phyloP scores from a whole-genome alignment of 2,113 vertebrate genomes.

The Pluvianellus socialis region DNA sequence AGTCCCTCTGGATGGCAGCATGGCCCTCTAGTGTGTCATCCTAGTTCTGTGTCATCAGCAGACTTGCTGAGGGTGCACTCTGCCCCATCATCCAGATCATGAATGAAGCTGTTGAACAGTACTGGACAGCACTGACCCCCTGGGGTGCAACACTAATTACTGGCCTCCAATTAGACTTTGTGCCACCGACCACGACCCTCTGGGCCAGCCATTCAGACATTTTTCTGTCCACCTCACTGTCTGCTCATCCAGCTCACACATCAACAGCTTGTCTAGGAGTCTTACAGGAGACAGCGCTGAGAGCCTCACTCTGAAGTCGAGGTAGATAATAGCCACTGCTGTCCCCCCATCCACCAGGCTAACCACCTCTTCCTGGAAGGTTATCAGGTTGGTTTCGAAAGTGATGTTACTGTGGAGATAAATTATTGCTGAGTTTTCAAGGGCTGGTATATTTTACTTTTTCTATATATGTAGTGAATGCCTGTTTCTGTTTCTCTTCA shows the following conservation, averaged over 20 bases:
- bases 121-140: neutral
- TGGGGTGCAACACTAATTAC: neutral
- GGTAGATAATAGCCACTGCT: neutral
- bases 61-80: neutral
- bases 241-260: neutral
- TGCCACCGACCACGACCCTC: neutral
- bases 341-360: neutral
- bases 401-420: neutral
- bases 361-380: neutral
- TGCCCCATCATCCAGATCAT: neutral
- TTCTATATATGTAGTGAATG: constrained; percentile 23
- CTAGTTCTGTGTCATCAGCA: neutral
- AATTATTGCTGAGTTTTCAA: neutral
- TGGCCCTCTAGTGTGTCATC: neutral
- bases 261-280: neutral
- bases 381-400: neutral
- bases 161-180: neutral
- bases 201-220: neutral
- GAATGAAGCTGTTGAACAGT: neutral
- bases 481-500: constrained; percentile 74
- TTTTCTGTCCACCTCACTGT: neutral
- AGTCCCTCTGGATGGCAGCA: neutral
- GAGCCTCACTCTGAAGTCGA: neutral
- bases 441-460: constrained; percentile 14
- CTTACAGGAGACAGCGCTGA: neutral